Evolutionary conservation across 2,113 vertebrate species (phyloP).

Genomic region (Hucho hucho): DNA sequence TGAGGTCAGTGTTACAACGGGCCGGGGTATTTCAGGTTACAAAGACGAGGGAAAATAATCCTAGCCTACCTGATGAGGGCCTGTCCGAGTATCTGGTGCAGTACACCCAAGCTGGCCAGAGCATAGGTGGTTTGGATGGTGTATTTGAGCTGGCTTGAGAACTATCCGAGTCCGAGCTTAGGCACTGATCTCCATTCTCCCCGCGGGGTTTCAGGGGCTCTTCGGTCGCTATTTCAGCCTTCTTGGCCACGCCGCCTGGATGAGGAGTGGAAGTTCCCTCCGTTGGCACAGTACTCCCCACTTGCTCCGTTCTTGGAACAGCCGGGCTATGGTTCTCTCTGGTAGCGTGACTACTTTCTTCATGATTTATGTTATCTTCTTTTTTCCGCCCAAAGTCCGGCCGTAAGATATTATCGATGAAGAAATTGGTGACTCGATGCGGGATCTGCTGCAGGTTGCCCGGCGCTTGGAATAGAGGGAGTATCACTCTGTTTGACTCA

Average conservation of each 20-base stretch:
- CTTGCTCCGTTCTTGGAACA: slow-evolving; percentile 70
- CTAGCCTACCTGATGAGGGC: slow-evolving; percentile 92
- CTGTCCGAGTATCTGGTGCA: slow-evolving; percentile 98
- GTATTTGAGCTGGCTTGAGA: slow-evolving; percentile 87
- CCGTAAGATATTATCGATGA: slow-evolving; percentile 94
- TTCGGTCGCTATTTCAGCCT: slow-evolving; percentile 76
- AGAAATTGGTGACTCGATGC: slow-evolving; percentile 94
- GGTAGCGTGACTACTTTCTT: slow-evolving; percentile 63
- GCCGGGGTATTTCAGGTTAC: slow-evolving; percentile 62
- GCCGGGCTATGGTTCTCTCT: slow-evolving; percentile 73
- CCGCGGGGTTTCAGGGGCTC: slow-evolving; percentile 80
- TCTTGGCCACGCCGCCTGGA: slow-evolving; percentile 76
- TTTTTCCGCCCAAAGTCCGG: slow-evolving; percentile 91
- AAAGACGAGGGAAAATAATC: slow-evolving; percentile 12
- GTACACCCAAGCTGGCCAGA: slow-evolving; percentile 99
- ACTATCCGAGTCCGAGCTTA: slow-evolving; percentile 96
- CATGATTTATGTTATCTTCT: slow-evolving; percentile 70
- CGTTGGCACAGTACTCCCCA: slow-evolving; percentile 73
- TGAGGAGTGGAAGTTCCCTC: slow-evolving; percentile 83
- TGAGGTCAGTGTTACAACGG: slow-evolving; percentile 62
- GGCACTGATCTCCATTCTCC: slow-evolving; percentile 85
- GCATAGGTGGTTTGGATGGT: slow-evolving; percentile 80
- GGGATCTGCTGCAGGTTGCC: slow-evolving; percentile 82
- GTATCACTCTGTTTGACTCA: slow-evolving; percentile 79
- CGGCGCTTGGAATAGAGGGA: slow-evolving; percentile 79